phyloP scores from a whole-genome alignment of 2,113 vertebrate species.

The Asarcornis scutulata region DNA sequence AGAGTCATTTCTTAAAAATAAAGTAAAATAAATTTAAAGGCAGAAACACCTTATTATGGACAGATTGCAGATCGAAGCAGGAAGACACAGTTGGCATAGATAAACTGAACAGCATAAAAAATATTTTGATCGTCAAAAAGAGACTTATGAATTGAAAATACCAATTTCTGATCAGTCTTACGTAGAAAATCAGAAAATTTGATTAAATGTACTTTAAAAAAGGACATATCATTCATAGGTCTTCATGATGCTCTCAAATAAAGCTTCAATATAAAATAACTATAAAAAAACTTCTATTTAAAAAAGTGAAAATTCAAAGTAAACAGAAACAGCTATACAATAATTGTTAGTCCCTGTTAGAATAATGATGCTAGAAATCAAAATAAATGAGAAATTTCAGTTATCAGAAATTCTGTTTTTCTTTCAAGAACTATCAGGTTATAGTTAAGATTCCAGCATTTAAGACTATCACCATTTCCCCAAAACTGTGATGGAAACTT shows the following conservation, averaged over 20 bases:
- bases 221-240: not conserved
- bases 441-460: not conserved
- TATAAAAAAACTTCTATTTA: not conserved
- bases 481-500: not conserved
- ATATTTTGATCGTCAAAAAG: not conserved
- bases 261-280: not conserved
- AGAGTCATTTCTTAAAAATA: not conserved
- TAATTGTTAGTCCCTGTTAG: not conserved
- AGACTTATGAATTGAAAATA: not conserved
- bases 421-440: not conserved
- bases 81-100: not conserved
- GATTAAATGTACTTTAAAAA: not conserved
- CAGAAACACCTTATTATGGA: not conserved
- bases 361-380: not conserved
- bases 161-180: not conserved
- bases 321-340: not conserved
- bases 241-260: not conserved
- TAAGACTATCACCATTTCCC: not conserved
- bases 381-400: not conserved
- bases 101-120: not conserved
- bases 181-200: not conserved
- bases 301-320: fast-evolving
- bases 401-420: not conserved
- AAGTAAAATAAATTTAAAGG: not conserved
- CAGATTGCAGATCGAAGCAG: not conserved